These are phyloP conservation scores for Amblyopsis rosae DNA, from an alignment of 2,113 vertebrate species.

Conservation along the genomic window DNA sequence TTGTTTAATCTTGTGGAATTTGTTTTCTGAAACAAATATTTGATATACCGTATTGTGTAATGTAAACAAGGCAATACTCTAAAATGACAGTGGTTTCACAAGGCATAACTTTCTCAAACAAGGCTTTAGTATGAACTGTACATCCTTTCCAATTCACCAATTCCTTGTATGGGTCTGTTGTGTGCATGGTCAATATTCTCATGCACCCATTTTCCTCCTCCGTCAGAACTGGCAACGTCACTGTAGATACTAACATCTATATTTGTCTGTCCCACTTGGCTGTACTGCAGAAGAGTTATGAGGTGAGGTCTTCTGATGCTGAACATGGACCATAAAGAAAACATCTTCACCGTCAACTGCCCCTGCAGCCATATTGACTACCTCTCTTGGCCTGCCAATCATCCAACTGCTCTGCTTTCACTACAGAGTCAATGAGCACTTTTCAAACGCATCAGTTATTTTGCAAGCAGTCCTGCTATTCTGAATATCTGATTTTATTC, in stretches of 20 bases:
- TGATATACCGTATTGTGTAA: no score
- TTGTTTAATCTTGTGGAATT: no score
- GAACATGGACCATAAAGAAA: slow-evolving; percentile 6
- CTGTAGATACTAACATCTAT: slow-evolving; percentile 65
- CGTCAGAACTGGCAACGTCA: slow-evolving; percentile 62
- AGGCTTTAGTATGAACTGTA: neutral
- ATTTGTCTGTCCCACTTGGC: slow-evolving; percentile 50
- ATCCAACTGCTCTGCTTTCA: slow-evolving; percentile 12
- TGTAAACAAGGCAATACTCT: no score
- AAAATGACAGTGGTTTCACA: no score
- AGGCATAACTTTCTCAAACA: no score
- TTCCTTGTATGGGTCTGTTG: slow-evolving; percentile 4
- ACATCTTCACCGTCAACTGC: slow-evolving; percentile 23
- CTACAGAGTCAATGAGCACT: no score
- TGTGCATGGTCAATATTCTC: slow-evolving; percentile 14
- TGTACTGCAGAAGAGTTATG: slow-evolving; percentile 50
- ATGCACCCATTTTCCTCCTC: slow-evolving; percentile 10
- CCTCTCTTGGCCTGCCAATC: slow-evolving; percentile 3
- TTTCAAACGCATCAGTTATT: neutral
- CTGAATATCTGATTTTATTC: neutral
- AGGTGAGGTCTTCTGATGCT: slow-evolving; percentile 62
- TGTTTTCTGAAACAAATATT: no score
- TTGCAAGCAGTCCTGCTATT: neutral
- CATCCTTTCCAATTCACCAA: neutral
- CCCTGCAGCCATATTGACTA: slow-evolving; percentile 2